A percentile compares a stretch with the other conserved stretches of the same genome.
Conservation (phyloP, 2,797 vertebrate species). For the Liparis tanakae region DNA sequence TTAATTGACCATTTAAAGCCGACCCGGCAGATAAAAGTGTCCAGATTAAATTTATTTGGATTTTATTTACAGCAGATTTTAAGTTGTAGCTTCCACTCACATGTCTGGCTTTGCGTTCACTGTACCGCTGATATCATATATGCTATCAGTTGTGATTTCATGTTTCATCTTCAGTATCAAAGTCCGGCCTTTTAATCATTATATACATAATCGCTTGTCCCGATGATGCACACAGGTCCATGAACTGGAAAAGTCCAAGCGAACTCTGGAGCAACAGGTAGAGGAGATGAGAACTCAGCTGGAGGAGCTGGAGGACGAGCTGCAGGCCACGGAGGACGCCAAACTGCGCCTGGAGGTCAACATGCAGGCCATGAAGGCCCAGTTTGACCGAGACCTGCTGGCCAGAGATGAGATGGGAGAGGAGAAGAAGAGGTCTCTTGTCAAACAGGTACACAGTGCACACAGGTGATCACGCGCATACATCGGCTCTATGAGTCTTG, state of each 20-base stretch:
- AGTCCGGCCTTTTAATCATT: not conserved
- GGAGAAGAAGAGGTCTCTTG: constrained; percentile 93
- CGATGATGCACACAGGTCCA: constrained; percentile 87
- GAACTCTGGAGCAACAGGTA: constrained; percentile 95
- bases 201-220: not conserved
- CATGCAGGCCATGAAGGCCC: constrained; percentile 98
- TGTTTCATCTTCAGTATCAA: too few relatives aligned
- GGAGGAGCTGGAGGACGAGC: constrained; percentile 97
- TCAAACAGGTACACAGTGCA: constrained; percentile 86
- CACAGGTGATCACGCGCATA: fast-evolving
- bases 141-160: not conserved
- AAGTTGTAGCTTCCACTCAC: not conserved
- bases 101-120: not conserved
- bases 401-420: constrained; percentile 95
- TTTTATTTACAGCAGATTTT: not conserved
- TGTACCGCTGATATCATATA: not conserved
- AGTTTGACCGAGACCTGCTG: constrained; percentile 95
- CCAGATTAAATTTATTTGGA: not conserved
- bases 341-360: constrained; percentile 98
- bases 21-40: not conserved
- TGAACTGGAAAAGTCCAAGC: constrained; percentile 96
- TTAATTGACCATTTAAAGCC: not conserved
- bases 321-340: constrained; percentile 96
- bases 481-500: not conserved
- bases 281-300: constrained; percentile 98